Base-by-base conservation (phyloP, 2,797 vertebrate species). In the Pangasius krempfi region DNA sequence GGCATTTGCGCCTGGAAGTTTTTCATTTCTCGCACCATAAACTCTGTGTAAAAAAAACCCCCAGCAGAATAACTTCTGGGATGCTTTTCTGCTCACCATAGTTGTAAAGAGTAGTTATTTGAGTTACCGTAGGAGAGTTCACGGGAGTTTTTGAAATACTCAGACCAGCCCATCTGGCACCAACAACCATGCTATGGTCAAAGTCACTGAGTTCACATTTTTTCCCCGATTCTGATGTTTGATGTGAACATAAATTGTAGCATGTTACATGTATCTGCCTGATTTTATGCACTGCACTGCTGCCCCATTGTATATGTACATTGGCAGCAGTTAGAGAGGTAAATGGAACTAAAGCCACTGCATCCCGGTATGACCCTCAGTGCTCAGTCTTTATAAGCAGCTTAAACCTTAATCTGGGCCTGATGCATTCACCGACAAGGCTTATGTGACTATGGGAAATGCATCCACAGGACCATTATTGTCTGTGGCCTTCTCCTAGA, bases 351-450 rank as follows among this genome's bases (percentile, higher is more conserved):
- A 91, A 92, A 92, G 92, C 91, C 88, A 86, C 89, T 75, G 8
- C 20, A 60, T 87, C 89, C 88, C 88, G 90, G 76, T 88, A 54
- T 81, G 33, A 87, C 89, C 76, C 88, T 89, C 83, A 33, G 78
- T 60, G 86, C 86, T 90, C 87, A 90, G 86, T 87, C 40, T 54
- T 85, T 79, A 84, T 92, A 93, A 93, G 89, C 91, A 84, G 86
- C 91, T 93, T 92, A 91, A 70, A 66, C 44, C 78, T 84, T 93
- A 93, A 93, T 92, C 91, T 91, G 85, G 60, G 60, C 66, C 78
- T 50, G 44, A 56, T 62, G 82, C 85, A 78, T 81, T 75, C 84
- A 72, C 37, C 9, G 56, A 37, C 81, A 75, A 33, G 58, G 16
- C 62, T 89, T 76, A 83, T 25, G 54, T 75, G 78, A 64, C n/a